Evolutionary conservation across 2,888 invertebrate species (phyloP).

Genomic region (Vanessa cardui): DNA sequence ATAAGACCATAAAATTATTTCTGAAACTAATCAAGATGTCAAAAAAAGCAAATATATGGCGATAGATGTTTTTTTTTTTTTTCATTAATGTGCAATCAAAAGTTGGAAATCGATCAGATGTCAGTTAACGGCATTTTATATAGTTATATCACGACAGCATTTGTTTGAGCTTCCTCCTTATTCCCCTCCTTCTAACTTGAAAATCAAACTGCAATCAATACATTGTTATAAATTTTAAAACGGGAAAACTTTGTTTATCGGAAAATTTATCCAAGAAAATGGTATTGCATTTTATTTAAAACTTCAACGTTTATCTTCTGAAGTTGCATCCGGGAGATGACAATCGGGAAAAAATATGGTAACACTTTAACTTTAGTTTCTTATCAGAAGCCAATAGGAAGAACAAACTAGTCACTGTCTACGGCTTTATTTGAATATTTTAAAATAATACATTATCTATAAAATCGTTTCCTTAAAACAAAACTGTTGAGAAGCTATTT

Average conservation of each 20-base stretch:
- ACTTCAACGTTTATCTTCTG: slow-evolving; percentile 18
- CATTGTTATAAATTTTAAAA: slow-evolving; percentile 1
- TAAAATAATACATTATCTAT: slow-evolving; percentile 1
- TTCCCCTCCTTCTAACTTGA: too few relatives aligned
- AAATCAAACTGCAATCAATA: slow-evolving; percentile 2
- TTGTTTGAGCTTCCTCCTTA: too few relatives aligned
- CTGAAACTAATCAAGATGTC: too few relatives aligned
- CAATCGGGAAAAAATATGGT: slow-evolving; percentile 25
- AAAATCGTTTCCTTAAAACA: too few relatives aligned
- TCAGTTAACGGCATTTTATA: too few relatives aligned
- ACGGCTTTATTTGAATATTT: slow-evolving; percentile 14
- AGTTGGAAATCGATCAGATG: too few relatives aligned
- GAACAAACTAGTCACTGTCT: slow-evolving; percentile 17
- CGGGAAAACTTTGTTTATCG: background rate
- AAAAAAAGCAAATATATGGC: too few relatives aligned
- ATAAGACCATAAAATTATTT: too few relatives aligned
- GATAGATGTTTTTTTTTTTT: too few relatives aligned
- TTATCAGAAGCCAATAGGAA: slow-evolving; percentile 17
- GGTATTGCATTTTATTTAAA: slow-evolving; percentile 20
- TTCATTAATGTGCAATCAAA: too few relatives aligned
- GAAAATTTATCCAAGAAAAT: background rate
- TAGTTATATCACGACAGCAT: too few relatives aligned
- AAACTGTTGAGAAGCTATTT: too few relatives aligned
- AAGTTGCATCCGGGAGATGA: slow-evolving; percentile 19
- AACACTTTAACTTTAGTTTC: slow-evolving; percentile 14